Conservation (phyloP, 1,140 invertebrate genomes). For the Euglossa dilemma region DNA sequence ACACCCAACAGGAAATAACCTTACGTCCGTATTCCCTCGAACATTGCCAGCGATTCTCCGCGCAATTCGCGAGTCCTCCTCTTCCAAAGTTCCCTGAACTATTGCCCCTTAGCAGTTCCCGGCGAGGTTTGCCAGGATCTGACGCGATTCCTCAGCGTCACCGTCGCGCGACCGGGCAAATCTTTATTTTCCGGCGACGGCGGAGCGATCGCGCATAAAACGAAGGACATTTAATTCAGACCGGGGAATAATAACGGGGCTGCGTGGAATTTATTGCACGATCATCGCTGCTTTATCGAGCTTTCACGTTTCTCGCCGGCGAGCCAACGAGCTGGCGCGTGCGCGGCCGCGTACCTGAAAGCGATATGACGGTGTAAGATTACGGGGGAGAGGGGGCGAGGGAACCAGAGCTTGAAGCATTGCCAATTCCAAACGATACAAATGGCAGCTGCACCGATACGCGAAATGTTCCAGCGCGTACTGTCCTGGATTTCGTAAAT, state of each 20-base stretch:
- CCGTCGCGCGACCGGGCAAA: background rate
- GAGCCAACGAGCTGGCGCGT: background rate
- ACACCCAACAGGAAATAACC: too few species aligned
- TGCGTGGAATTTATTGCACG: constrained; percentile 24
- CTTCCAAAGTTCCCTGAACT: background rate
- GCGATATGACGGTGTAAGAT: constrained; percentile 51
- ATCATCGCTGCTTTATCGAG: constrained; percentile 34
- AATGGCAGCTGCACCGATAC: constrained; percentile 54
- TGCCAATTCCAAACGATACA: constrained; percentile 58
- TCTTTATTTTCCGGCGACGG: too few species aligned
- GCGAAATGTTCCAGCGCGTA: constrained; percentile 46
- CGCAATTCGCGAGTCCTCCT: background rate
- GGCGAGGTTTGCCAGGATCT: background rate
- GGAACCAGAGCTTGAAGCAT: constrained; percentile 35
- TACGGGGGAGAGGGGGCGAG: constrained; percentile 1
- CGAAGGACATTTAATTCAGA: background rate
- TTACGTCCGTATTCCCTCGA: too few species aligned
- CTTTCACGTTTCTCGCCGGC: background rate
- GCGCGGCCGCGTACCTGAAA: background rate
- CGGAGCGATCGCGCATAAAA: background rate
- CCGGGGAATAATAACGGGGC: background rate
- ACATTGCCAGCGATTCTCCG: too few species aligned
- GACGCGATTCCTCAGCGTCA: background rate
- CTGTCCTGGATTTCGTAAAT: constrained; percentile 63
- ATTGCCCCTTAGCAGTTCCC: background rate